phyloP scores from a whole-genome alignment of 1,140 invertebrate genomes.

The Euura lappo region DNA sequence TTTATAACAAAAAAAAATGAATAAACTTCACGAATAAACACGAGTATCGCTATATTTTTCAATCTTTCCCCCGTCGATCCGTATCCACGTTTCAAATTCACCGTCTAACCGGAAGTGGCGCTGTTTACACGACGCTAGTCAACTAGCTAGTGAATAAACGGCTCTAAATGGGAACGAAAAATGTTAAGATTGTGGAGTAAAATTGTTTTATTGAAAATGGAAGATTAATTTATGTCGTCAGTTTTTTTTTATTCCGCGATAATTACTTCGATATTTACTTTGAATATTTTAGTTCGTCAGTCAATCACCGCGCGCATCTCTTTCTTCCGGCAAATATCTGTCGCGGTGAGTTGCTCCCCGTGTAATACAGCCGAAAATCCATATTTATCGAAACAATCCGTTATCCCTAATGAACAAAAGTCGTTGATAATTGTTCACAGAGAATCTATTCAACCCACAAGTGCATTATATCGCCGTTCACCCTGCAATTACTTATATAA shows the following conservation, averaged over 20 bases:
- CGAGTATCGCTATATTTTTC: no score
- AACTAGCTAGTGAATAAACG: background rate
- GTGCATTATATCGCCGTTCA: background rate
- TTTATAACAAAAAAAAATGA: no score
- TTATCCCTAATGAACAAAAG: background rate
- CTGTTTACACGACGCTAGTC: background rate
- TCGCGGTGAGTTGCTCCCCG: background rate
- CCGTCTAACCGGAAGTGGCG: no score
- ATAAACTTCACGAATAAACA: no score
- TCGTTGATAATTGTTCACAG: background rate
- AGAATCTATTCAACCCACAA: background rate
- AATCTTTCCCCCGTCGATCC: no score
- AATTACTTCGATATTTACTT: background rate
- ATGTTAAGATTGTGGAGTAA: background rate
- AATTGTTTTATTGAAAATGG: background rate
- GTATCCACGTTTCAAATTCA: no score
- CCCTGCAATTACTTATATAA: no score
- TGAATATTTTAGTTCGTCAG: background rate
- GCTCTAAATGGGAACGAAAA: background rate
- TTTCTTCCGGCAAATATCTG: conserved; percentile 7
- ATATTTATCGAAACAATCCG: background rate
- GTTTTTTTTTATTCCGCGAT: background rate
- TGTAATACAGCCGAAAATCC: background rate
- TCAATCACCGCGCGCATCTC: background rate
- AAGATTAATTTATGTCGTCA: background rate